Base-by-base conservation (phyloP, 2,113 vertebrate genomes). In the Gobiocypris rarus region DNA sequence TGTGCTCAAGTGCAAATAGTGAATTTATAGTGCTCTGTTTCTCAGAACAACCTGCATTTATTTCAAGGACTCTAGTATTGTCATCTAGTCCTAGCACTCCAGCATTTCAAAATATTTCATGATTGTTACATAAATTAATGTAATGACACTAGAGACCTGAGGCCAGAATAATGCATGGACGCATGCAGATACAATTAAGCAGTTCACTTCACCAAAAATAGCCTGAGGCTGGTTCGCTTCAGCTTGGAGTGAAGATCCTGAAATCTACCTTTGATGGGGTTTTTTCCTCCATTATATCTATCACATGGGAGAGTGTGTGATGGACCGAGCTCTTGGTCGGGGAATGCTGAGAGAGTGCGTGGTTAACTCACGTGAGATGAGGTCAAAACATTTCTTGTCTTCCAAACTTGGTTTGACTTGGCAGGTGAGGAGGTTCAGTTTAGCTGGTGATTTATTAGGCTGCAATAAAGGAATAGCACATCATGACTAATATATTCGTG, bases 371-470 rank as follows among this genome's bases (percentile, higher is more conserved):
- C 92, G 85, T 78, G 94, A 94, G 78, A 95, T 92, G 84, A 95
- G 90, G 83, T 93, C 89, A 22, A 95, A 95, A 87, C 93, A 93
- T 78, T 93, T 95, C 89, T 91, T 93, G 81, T 94, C 94, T 70
- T 94, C 94, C 75, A 50, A 7, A 17, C 90, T 93, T 0, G 89
- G 94, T 85, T 95, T 94, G 87, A 94, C 92, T 87, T 94, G 93
- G 76, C 94, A 95, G 34, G 94, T 94, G 83, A 95, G 91, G 13
- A 95, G 91, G 86, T 94, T 94, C 50, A 94, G 89, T 67, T 92
- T 94, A 86, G 90, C 90, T 75, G 93, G 93, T 8, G 90, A 86
- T 34, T 90, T 88, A 83, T 91, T 92, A 41, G 87, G 90, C 94
- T 95, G 81, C 61, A 56, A 75, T 28, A 13, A 67, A 81, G 48